phyloP scores from a whole-genome alignment of 2,113 vertebrate species.

The Takifugu bimaculatus region DNA sequence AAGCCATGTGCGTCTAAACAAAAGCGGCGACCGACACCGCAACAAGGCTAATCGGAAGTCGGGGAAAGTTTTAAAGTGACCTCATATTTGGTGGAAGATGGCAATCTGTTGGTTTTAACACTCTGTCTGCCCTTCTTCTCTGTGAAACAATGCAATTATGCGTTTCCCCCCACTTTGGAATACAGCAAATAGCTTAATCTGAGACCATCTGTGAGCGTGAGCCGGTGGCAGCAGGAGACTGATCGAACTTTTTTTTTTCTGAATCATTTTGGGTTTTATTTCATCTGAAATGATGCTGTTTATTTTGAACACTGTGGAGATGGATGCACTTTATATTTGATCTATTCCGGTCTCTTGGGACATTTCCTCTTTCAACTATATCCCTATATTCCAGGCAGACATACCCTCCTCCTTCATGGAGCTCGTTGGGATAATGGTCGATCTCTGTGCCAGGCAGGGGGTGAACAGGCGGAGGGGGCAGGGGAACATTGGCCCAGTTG shows the following conservation, averaged over 20 bases:
- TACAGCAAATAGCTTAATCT: constrained; percentile 40
- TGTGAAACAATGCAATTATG: constrained; percentile 33
- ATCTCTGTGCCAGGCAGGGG: constrained; percentile 94
- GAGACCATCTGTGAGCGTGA: constrained; percentile 39
- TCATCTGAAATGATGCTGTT: constrained; percentile 1
- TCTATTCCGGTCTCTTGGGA: not conserved
- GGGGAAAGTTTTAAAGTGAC: not conserved
- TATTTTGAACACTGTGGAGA: not conserved
- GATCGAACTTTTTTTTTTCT: constrained; percentile 7
- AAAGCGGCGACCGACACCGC: not conserved
- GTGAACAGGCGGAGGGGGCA: constrained; percentile 92
- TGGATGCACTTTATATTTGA: not conserved
- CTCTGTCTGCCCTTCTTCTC: constrained; percentile 5
- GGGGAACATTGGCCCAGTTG: constrained; percentile 91
- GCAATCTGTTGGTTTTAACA: constrained; percentile 6
- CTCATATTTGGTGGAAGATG: constrained; percentile 9
- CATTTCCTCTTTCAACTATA: not conserved
- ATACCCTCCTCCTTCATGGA: constrained; percentile 88
- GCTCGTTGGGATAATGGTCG: constrained; percentile 88
- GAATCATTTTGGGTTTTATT: constrained; percentile 19
- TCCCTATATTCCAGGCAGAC: constrained; percentile 13
- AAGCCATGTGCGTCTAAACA: constrained; percentile 3
- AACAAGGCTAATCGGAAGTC: constrained; percentile 5
- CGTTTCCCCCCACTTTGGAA: constrained; percentile 17
- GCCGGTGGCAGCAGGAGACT: constrained; percentile 15